phyloP scores from a whole-genome alignment of 2,113 vertebrate species.

The Pedionomus torquatus region DNA sequence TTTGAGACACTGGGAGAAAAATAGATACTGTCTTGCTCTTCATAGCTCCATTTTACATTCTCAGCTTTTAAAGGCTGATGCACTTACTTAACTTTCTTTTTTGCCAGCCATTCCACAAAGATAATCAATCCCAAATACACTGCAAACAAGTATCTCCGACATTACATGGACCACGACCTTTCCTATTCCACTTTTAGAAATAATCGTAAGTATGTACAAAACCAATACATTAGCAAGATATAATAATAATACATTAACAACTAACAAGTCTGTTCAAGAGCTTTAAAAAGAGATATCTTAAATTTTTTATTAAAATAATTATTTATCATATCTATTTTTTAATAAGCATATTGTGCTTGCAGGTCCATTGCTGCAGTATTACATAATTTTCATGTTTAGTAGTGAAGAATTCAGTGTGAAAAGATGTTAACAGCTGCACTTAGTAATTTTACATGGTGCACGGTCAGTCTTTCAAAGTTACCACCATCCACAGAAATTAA shows the following conservation, averaged over 20 bases:
- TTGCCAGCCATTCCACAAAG: background rate
- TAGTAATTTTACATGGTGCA: background rate
- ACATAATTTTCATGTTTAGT: background rate
- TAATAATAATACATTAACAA: background rate
- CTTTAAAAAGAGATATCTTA: background rate
- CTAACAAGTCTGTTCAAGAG: background rate
- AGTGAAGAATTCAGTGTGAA: background rate
- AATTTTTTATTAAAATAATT: background rate
- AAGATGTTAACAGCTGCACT: background rate
- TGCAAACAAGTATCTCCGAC: background rate
- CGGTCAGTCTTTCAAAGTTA: background rate
- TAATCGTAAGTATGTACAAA: background rate
- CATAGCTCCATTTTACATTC: background rate
- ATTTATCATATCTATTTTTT: background rate
- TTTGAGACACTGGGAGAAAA: background rate
- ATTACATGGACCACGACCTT: background rate
- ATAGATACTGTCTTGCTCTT: background rate
- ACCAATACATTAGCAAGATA: background rate
- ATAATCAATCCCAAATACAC: background rate
- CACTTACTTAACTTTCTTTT: background rate
- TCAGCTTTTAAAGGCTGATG: background rate
- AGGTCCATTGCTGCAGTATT: background rate
- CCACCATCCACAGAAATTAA: background rate
- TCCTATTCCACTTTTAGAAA: background rate
- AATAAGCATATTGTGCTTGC: background rate